phyloP scores from a whole-genome alignment of 2,888 invertebrate genomes.

The Ormyrus thymus region DNA sequence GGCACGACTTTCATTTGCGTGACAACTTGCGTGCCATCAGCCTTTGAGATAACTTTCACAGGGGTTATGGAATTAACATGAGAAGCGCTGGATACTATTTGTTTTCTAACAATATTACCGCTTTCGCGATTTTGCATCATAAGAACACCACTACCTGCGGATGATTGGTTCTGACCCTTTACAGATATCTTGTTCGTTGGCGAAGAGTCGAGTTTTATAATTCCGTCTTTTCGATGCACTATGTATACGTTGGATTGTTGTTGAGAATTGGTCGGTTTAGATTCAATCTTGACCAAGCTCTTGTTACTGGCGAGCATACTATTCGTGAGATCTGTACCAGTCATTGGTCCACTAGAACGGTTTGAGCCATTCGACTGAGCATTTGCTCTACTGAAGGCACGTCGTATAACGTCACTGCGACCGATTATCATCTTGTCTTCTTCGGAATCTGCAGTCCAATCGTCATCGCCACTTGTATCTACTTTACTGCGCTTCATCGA shows the following conservation, averaged over 20 bases:
- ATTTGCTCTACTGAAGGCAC: slow-evolving; percentile 71
- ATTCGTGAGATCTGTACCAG: slow-evolving; percentile 60
- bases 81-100: slow-evolving; percentile 63
- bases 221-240: slow-evolving; percentile 86
- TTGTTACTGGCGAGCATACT: slow-evolving; percentile 78
- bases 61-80: slow-evolving; percentile 68
- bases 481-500: slow-evolving; percentile 77
- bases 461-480: slow-evolving; percentile 76
- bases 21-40: slow-evolving; percentile 72
- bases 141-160: slow-evolving; percentile 63
- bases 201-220: slow-evolving; percentile 83
- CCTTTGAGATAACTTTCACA: slow-evolving; percentile 71
- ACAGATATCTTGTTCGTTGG: slow-evolving; percentile 75
- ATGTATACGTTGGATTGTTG: slow-evolving; percentile 82
- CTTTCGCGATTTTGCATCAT: slow-evolving; percentile 73
- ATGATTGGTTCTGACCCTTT: slow-evolving; percentile 71
- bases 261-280: slow-evolving; percentile 81
- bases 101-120: slow-evolving; percentile 69
- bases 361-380: slow-evolving; percentile 67
- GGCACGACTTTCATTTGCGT: slow-evolving; percentile 73
- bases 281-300: slow-evolving; percentile 85
- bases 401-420: slow-evolving; percentile 72
- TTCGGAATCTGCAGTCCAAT: slow-evolving; percentile 75
- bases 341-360: slow-evolving; percentile 60
- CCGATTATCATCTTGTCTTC: slow-evolving; percentile 71